phyloP scores from a whole-genome alignment of 2,888 invertebrate genomes.

The Epiblema foenella region DNA sequence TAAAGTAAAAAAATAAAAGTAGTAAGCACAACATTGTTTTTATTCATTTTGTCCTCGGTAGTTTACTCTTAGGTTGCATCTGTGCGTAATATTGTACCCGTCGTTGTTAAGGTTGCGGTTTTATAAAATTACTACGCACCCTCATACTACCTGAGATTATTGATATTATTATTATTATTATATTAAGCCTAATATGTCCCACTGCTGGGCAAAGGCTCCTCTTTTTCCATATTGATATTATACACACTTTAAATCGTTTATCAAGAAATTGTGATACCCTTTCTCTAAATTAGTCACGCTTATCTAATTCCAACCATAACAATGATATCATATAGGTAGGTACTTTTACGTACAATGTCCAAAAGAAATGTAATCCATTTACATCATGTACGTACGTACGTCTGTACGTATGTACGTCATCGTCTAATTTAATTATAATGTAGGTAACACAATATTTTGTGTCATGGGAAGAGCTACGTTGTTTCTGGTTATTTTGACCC shows the following conservation, averaged over 20 bases:
- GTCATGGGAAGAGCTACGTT: conserved; percentile 22
- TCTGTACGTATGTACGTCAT: background rate
- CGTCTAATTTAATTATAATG: conserved; percentile 12
- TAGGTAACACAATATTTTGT: too few relatives aligned
- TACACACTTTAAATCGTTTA: background rate
- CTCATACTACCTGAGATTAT: background rate
- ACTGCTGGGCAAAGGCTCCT: too few relatives aligned
- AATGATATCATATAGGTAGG: too few relatives aligned
- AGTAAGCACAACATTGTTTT: conserved; percentile 3
- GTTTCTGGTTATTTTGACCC: conserved; percentile 34
- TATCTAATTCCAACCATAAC: conserved; percentile 2
- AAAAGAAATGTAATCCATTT: background rate
- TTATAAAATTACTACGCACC: background rate
- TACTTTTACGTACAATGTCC: background rate
- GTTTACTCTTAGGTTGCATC: background rate
- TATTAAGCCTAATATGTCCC: too few relatives aligned
- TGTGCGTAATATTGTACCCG: background rate
- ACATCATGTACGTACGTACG: too few relatives aligned
- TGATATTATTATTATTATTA: too few relatives aligned
- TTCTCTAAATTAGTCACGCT: background rate
- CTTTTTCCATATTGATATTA: too few relatives aligned
- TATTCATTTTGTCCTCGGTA: background rate
- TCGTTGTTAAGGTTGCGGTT: background rate
- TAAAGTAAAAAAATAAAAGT: conserved; percentile 4
- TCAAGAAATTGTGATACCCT: background rate